phyloP scores from a whole-genome alignment of 2,888 invertebrate species.

The Holacanthella duospinosa region DNA sequence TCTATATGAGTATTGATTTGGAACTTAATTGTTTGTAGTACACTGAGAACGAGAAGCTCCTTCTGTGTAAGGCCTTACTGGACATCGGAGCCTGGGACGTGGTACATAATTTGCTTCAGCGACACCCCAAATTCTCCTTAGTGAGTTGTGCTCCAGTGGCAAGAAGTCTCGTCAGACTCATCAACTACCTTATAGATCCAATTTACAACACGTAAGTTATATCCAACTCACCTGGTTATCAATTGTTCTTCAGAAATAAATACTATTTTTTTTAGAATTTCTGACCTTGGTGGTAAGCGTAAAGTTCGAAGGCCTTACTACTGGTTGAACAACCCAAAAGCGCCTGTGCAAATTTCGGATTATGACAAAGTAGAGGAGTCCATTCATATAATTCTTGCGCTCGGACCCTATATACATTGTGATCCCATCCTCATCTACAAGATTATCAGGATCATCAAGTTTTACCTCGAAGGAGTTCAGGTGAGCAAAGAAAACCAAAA shows the following conservation, averaged over 20 bases:
- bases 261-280: background rate
- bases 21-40: slow-evolving; percentile 42
- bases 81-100: slow-evolving; percentile 83
- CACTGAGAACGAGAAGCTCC: slow-evolving; percentile 80
- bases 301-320: background rate
- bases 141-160: slow-evolving; percentile 59
- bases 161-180: slow-evolving; percentile 61
- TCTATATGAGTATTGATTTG: no score
- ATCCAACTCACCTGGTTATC: no score
- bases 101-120: slow-evolving; percentile 64
- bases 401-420: slow-evolving; percentile 78
- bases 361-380: slow-evolving; percentile 61
- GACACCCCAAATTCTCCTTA: slow-evolving; percentile 69
- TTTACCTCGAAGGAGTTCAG: slow-evolving; percentile 41
- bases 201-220: slow-evolving; percentile 62
- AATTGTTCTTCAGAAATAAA: no score
- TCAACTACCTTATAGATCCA: slow-evolving; percentile 76
- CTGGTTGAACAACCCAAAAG: background rate
- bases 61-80: slow-evolving; percentile 77
- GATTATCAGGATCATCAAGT: slow-evolving; percentile 49
- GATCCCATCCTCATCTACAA: slow-evolving; percentile 88
- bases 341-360: background rate
- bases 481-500: background rate
- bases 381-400: slow-evolving; percentile 70
- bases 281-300: background rate